phyloP scores from a whole-genome alignment of 2,888 invertebrate genomes.

The Hydroisotoma schaefferi region DNA sequence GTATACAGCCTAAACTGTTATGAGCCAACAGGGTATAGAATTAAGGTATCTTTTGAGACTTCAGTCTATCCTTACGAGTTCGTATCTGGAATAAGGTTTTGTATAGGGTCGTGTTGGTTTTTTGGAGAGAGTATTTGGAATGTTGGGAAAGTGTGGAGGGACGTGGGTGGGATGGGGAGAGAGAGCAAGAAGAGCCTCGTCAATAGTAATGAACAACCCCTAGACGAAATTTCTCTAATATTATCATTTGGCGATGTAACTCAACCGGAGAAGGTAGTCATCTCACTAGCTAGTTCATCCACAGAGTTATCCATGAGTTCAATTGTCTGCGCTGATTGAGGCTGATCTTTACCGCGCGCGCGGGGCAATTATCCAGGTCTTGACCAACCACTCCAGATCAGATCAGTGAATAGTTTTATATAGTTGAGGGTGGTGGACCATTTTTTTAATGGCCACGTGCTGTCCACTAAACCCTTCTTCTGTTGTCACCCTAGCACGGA shows the following conservation, averaged over 20 bases:
- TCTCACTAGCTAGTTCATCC: background rate
- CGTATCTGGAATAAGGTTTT: no score
- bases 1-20: no score
- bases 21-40: no score
- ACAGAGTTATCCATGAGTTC: background rate
- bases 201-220: slow-evolving; percentile 38
- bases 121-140: slow-evolving; percentile 3
- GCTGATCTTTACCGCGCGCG: background rate
- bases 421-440: background rate
- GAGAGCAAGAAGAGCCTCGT: slow-evolving; percentile 2
- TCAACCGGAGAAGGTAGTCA: slow-evolving; percentile 40
- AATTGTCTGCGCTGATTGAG: background rate
- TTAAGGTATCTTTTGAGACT: no score
- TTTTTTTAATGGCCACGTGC: slow-evolving; percentile 48
- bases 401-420: no score
- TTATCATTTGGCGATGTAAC: slow-evolving; percentile 46
- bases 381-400: no score
- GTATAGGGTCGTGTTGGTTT: background rate
- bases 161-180: slow-evolving; percentile 22
- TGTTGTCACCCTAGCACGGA: background rate
- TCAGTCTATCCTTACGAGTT: no score
- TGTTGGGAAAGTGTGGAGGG: slow-evolving; percentile 11
- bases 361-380: no score
- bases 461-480: slow-evolving; percentile 39
- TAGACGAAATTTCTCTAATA: slow-evolving; percentile 43